Base-by-base conservation (phyloP, 2,797 vertebrate genomes). In the Characodon lateralis region DNA sequence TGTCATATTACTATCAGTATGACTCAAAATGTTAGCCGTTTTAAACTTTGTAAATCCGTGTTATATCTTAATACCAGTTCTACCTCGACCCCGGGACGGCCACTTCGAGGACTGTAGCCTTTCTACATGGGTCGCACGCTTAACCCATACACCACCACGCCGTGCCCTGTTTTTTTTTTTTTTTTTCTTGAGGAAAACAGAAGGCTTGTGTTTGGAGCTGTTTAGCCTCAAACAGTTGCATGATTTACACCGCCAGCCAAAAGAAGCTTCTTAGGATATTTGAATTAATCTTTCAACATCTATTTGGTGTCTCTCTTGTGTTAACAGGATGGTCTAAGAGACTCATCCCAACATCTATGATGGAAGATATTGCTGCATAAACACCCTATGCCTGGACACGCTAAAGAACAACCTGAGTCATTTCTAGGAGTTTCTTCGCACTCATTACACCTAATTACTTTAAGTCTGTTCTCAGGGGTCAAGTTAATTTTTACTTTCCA, bases 181-280 rank as follows among this genome's bases (percentile, higher is more conserved):
- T 70, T 72, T 82, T 41, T 74, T 48, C 13, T 46, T 10, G 7
- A 84, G 77, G 75, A 74, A 63, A 55, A 75, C 31, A 12, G 18
- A 0, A 72, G 73, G 69, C 70, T 85, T 41, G 3, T 46, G 48
- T 20, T 56, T 22, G 71, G 76, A 43, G 50, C 66, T 87, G 68
- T 80, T 88, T 88, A 78, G 74, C 78, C 77, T 82, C 41, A 73
- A 66, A 89, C 88, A 88, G 89, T 88, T 81, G 81, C 82, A 90
- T 89, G 88, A 90, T 77, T 85, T 80, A 50, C 76, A 66, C 74
- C 43, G 28, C 81, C 74, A 79, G 71, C 74, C n/a, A 68, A n/a
- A 73, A 74, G 84, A 81, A 87, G 74, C 79, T 78, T 63, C 55
- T 35, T 77, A 71, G 84, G 78, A 79, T 66, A 72, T 83, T 72